phyloP scores from a whole-genome alignment of 2,113 vertebrate species.

The Rutilus rutilus region DNA sequence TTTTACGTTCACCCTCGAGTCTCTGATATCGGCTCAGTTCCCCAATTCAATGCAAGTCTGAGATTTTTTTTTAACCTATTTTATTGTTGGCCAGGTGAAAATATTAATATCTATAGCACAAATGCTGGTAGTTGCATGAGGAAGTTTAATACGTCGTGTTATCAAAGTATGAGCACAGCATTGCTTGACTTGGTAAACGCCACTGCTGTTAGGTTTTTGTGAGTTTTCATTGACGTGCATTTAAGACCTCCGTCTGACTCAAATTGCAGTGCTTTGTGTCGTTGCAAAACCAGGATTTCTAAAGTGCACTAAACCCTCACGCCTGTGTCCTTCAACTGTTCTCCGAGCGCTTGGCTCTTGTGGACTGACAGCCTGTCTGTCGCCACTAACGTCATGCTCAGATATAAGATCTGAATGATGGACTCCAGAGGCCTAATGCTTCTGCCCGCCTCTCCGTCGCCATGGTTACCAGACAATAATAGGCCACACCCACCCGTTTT shows the following conservation, averaged over 20 bases:
- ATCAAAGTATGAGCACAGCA: not conserved
- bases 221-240: not conserved
- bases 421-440: conserved; percentile 20
- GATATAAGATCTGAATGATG: conserved; percentile 18
- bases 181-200: not conserved
- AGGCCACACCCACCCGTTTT: not conserved
- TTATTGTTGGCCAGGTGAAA: not conserved
- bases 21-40: too few species aligned
- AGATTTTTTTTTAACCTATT: not conserved
- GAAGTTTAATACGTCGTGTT: not conserved
- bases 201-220: not conserved
- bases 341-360: not conserved
- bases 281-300: conserved; percentile 20
- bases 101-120: not conserved
- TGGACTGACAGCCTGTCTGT: conserved; percentile 23
- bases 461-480: conserved; percentile 20
- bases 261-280: conserved; percentile 7
- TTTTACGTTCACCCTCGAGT: too few species aligned
- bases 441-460: not conserved
- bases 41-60: too few species aligned
- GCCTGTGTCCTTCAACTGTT: not conserved
- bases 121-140: not conserved
- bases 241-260: not conserved
- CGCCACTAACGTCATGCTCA: not conserved
- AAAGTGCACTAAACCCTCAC: not conserved